phyloP scores from a whole-genome alignment of 2,113 vertebrate species.

The Romanogobio albipinnatus region DNA sequence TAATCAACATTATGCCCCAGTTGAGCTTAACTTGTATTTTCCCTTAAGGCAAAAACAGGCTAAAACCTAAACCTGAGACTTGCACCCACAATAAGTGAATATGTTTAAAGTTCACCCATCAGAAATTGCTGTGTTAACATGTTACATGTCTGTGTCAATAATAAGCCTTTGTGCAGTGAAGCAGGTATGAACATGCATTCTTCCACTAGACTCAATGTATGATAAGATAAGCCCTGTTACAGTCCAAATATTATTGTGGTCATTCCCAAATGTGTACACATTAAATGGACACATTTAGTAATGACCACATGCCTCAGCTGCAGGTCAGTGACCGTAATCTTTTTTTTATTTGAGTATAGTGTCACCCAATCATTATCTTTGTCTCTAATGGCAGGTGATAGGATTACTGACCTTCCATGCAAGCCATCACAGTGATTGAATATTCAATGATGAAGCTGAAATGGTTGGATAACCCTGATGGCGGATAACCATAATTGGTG shows the following conservation, averaged over 20 bases:
- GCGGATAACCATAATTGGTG: not conserved
- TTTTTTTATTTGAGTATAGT: not conserved
- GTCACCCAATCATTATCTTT: not conserved
- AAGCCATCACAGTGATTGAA: conserved; percentile 33
- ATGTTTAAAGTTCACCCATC: conserved; percentile 23
- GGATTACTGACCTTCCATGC: conserved; percentile 11
- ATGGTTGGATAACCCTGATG: conserved; percentile 14
- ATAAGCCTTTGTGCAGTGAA: conserved; percentile 1
- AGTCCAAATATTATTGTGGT: not conserved
- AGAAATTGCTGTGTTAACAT: conserved; percentile 14
- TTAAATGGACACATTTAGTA: not conserved
- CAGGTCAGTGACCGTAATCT: not conserved
- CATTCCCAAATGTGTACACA: too few species aligned
- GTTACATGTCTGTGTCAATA: not conserved
- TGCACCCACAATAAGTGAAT: not conserved
- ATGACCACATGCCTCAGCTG: not conserved
- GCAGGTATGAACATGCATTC: not conserved
- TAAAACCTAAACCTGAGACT: not conserved
- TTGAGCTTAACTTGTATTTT: not conserved
- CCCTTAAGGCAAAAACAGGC: not conserved
- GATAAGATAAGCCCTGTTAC: not conserved
- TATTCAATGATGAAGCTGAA: conserved; percentile 30
- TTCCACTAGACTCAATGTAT: not conserved
- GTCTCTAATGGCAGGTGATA: conserved; percentile 1
- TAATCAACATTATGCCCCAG: not conserved